phyloP scores from a whole-genome alignment of 2,113 vertebrate genomes.

The Coptodon rendalli region DNA sequence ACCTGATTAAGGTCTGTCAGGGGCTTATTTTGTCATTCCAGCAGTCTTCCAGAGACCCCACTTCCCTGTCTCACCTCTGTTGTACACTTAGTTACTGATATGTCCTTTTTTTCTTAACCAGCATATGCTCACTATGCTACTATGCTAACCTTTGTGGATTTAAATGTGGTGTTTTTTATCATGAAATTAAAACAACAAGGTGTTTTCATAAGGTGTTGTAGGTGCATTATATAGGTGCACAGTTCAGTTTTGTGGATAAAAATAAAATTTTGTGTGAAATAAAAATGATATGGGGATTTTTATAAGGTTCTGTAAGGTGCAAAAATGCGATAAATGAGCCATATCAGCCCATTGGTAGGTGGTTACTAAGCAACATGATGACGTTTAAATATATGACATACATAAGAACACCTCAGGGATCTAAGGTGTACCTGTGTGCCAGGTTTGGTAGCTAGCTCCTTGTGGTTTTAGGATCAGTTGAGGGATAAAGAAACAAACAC shows the following conservation, averaged over 20 bases:
- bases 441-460: background rate
- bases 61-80: background rate
- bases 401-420: background rate
- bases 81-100: background rate
- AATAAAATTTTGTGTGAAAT: background rate
- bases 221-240: background rate
- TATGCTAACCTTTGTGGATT: fast-evolving
- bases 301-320: background rate
- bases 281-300: background rate
- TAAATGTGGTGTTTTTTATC: fast-evolving
- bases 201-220: background rate
- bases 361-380: background rate
- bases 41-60: background rate
- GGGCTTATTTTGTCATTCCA: background rate
- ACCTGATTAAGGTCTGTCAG: background rate
- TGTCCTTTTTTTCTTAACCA: background rate
- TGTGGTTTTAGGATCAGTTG: background rate
- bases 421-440: background rate
- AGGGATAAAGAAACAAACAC: background rate
- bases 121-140: background rate
- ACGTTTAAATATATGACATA: background rate
- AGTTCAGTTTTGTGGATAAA: background rate
- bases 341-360: background rate
- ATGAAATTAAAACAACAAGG: background rate
- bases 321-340: background rate